Percentiles rank a stretch among this genome's conserved stretches.
phyloP scores from a whole-genome alignment of 2,113 vertebrate genomes.

The Baryphthengus martii region DNA sequence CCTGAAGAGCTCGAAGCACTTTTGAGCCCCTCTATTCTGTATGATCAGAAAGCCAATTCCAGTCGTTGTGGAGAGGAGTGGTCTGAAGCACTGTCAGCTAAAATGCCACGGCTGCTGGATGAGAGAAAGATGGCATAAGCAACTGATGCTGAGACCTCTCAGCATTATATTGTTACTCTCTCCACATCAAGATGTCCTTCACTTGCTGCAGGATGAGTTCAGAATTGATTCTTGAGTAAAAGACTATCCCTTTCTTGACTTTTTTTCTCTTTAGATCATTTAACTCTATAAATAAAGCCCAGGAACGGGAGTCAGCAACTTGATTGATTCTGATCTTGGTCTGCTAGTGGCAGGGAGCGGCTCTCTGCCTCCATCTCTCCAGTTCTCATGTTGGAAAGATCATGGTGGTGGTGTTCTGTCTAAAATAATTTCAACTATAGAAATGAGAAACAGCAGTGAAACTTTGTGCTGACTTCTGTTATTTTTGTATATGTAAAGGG shows the following conservation, averaged over 20 bases:
- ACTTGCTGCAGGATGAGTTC: neutral
- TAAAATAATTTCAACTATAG: neutral
- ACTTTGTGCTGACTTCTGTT: neutral
- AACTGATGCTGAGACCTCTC: neutral
- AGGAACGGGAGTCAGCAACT: neutral
- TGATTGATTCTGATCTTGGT: neutral
- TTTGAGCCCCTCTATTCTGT: neutral
- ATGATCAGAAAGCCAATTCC: neutral
- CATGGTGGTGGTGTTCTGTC: neutral
- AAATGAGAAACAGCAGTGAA: neutral
- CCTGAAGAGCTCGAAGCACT: neutral
- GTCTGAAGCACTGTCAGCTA: neutral
- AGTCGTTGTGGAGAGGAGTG: neutral
- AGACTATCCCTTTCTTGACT: neutral
- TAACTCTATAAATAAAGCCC: neutral
- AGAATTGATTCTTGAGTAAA: neutral
- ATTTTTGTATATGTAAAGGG: neutral
- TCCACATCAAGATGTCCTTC: neutral
- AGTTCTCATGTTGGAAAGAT: neutral
- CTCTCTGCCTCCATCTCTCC: neutral
- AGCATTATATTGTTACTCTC: neutral
- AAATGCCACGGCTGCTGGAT: rapidly evolving
- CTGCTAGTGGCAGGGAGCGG: neutral
- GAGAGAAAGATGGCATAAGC: neutral
- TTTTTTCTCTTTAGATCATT: neutral